These are phyloP conservation scores for Trochalopteron elliotii DNA, from an alignment of 2,113 vertebrate genomes.

Conservation along the genomic window DNA sequence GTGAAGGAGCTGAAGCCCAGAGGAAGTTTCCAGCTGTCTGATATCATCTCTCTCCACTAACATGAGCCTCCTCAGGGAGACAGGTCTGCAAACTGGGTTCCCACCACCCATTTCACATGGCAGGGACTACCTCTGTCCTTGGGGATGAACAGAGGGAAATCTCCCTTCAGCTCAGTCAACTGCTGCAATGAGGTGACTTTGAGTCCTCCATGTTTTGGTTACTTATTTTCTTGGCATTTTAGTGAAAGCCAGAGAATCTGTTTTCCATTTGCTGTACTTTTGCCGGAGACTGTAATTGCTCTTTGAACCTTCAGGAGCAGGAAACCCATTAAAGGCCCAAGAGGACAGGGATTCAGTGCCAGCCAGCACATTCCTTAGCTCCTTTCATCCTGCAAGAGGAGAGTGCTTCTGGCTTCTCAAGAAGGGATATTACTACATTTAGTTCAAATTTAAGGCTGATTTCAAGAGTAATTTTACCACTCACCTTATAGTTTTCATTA, in stretches of 20 bases:
- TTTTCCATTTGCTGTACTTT: conserved; percentile 80
- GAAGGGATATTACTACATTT: conserved; percentile 21
- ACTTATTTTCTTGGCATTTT: conserved; percentile 55
- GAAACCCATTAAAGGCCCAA: conserved; percentile 73
- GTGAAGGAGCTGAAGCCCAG: neutral
- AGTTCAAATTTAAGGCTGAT: conserved; percentile 26
- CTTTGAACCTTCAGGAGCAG: conserved; percentile 76
- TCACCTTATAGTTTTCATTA: conserved; percentile 6
- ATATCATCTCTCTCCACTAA: neutral
- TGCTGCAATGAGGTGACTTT: neutral
- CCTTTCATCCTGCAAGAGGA: conserved; percentile 66
- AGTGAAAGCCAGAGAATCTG: conserved; percentile 68
- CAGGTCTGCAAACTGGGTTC: neutral
- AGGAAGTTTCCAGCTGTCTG: neutral
- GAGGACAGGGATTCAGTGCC: conserved; percentile 58
- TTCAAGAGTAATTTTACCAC: conserved; percentile 38
- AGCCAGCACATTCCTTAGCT: conserved; percentile 69
- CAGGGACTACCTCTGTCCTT: neutral
- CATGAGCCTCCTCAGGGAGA: neutral
- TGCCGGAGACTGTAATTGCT: conserved; percentile 70
- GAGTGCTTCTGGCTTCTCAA: conserved; percentile 39
- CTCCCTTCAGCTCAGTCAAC: neutral
- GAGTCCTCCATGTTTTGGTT: conserved; percentile 51
- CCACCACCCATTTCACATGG: neutral
- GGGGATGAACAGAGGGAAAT: neutral